Percentiles rank a stretch among this genome's conserved stretches.
These are phyloP conservation scores for Xestoiulus laeticollis DNA, from an alignment of 2,888 invertebrate genomes.

Conservation along the genomic window DNA sequence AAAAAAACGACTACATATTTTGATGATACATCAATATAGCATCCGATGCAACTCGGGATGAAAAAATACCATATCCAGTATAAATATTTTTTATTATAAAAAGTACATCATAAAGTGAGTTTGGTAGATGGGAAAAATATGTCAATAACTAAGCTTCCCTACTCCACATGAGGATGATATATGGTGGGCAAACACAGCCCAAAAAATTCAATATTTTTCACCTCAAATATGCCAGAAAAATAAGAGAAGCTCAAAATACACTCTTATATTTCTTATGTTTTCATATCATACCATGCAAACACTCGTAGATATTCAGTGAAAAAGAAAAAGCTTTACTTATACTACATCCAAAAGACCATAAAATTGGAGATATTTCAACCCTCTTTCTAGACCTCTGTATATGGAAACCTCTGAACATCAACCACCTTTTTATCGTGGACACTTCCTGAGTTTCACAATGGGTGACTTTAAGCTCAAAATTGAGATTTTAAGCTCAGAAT, in stretches of 20 bases:
- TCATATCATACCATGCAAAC: neutral
- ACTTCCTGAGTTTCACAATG: neutral
- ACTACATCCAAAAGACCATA: neutral
- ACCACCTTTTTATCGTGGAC: neutral
- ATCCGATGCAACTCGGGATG: neutral
- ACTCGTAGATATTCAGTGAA: neutral
- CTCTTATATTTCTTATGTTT: no score
- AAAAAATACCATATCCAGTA: neutral
- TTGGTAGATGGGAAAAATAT: conserved; percentile 7
- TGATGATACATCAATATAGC: neutral
- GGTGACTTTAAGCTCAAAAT: no score
- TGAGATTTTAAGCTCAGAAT: no score
- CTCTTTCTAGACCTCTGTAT: neutral
- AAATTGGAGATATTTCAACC: neutral
- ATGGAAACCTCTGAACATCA: neutral
- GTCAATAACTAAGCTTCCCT: conserved; percentile 33
- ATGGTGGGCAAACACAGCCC: neutral
- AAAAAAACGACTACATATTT: neutral
- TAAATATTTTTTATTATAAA: neutral
- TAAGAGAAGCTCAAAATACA: neutral
- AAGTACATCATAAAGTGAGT: neutral
- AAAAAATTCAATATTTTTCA: neutral
- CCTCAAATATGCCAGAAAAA: neutral
- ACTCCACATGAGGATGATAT: neutral
- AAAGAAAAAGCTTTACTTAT: neutral